Evolutionary conservation across 2,797 vertebrate genomes (phyloP), one percentile per base, ranked within the genome.

Genomic region (Salarias fasciatus): DNA sequence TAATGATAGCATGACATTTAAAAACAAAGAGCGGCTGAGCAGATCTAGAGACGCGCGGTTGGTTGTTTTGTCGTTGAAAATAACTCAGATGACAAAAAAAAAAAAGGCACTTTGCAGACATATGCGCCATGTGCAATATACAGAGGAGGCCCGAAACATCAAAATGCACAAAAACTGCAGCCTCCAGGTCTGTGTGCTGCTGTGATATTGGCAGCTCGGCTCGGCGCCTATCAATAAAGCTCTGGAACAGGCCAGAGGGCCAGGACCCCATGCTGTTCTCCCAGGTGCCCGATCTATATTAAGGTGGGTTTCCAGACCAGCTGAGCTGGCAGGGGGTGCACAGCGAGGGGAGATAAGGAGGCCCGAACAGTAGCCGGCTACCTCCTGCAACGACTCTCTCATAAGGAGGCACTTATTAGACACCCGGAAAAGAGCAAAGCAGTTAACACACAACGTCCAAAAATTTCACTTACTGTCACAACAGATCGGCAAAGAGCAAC

Each of bases 131-230:
- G 30, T 1, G 35, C 35, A 50, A 31, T 13, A 35, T 35, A 63
- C 48, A 61, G 68, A 65, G 8, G 14, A 63, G 13, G 50, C 41
- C 41, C 30, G 15, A 13, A 41, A 50, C 15, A 51, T 42, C 64
- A 12, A 37, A 37, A 58, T 8, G 41, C 52, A 46, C 63, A 65
- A 44, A 74, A 82, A 65, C 44, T 52, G 75, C 79, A 63, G 62
- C 72, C 66, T 70, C 78, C 60, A 48, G 14, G 65, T 51, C 7
- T 62, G 63, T 57, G 69, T 65, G 84, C 83, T 82, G 88, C 81
- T 90, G 85, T 72, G 91, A 88, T 75, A 88, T 84, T 84, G 81
- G 91, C 80, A 85, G 82, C 80, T 88, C 63, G 40, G 80, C 80
- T 76, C 74, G 5, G 56, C 61, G 82, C 87, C 89, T 77, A 62